These are phyloP conservation scores for Muscicapa striata DNA, from an alignment of 2,797 vertebrate species.

Conservation along the genomic window DNA sequence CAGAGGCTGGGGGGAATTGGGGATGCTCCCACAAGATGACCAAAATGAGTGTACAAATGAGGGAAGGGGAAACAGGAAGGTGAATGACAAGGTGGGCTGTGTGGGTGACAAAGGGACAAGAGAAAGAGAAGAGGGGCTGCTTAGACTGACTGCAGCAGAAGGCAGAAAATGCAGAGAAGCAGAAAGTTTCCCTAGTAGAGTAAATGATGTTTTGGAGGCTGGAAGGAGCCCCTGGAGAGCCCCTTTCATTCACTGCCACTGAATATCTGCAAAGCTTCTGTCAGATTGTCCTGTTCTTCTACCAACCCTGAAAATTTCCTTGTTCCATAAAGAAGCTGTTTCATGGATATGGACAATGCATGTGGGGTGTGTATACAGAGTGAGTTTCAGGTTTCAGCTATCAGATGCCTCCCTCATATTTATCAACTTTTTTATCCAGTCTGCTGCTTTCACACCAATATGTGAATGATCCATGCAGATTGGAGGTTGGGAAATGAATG, in stretches of 20 bases:
- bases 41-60: not conserved
- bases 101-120: not conserved
- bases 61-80: not conserved
- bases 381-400: not conserved
- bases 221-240: not conserved
- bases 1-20: rapidly evolving
- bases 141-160: not conserved
- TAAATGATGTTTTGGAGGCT: not conserved
- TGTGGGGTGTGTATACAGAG: not conserved
- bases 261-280: not conserved
- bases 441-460: not conserved
- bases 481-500: not conserved
- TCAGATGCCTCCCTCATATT: not conserved
- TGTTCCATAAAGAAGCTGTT: not conserved
- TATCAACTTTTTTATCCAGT: not conserved
- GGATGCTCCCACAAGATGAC: not conserved
- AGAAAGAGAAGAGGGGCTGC: not conserved
- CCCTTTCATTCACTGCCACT: not conserved
- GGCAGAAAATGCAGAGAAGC: not conserved
- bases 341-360: too few relatives aligned
- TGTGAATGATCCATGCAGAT: not conserved
- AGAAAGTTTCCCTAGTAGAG: not conserved
- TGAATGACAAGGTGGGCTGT: not conserved
- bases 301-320: not conserved
- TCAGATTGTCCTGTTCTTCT: not conserved